phyloP scores from a whole-genome alignment of 2,888 invertebrate genomes.

The Apodemia mormo region DNA sequence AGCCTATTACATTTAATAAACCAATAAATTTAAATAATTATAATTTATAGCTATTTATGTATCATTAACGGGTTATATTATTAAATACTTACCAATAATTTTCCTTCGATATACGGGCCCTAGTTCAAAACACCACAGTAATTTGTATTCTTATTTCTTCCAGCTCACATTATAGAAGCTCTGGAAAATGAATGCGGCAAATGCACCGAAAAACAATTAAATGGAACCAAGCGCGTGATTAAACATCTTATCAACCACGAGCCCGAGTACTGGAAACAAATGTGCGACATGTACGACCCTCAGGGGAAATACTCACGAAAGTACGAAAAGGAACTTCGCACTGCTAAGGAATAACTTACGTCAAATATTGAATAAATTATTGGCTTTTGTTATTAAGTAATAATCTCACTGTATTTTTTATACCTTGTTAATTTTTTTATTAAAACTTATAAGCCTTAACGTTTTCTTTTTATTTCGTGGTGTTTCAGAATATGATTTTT shows the following conservation, averaged over 20 bases:
- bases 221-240: slow-evolving; percentile 41
- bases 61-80: too few species aligned
- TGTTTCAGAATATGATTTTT: too few species aligned
- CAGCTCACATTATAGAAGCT: slow-evolving; percentile 54
- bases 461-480: too few species aligned
- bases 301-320: slow-evolving; percentile 47
- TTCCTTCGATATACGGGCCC: too few species aligned
- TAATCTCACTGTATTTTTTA: too few species aligned
- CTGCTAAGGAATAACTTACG: background rate
- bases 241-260: slow-evolving; percentile 47
- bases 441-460: too few species aligned
- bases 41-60: too few species aligned
- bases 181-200: slow-evolving; percentile 49
- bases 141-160: slow-evolving; percentile 11
- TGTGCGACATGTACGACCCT: slow-evolving; percentile 59
- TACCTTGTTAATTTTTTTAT: too few species aligned
- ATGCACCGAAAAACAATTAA: slow-evolving; percentile 45
- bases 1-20: too few species aligned
- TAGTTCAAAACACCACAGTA: background rate
- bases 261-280: slow-evolving; percentile 50
- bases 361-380: slow-evolving; percentile 26
- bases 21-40: too few species aligned
- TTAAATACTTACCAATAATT: too few species aligned
- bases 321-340: slow-evolving; percentile 45
- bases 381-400: too few species aligned